Evolutionary conservation across 1,140 invertebrate species (phyloP).

Genomic region (Aphaenogaster rudis): DNA sequence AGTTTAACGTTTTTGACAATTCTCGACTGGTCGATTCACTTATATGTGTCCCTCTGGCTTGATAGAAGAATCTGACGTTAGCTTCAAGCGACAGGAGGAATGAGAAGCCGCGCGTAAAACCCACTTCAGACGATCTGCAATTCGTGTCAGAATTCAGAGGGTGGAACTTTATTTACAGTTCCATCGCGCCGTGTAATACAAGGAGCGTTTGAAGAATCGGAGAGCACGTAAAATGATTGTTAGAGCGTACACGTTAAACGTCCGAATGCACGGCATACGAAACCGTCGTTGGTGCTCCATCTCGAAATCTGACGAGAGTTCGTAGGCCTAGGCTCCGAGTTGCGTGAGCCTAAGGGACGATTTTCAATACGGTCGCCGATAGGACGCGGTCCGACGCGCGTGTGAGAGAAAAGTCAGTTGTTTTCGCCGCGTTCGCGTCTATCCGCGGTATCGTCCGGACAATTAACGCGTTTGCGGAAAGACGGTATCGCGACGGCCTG

Average conservation of each 20-base stretch:
- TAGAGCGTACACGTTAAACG: not conserved
- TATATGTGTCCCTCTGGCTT: too few species aligned
- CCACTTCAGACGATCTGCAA: not conserved
- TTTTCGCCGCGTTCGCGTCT: not conserved
- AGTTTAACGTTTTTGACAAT: too few species aligned
- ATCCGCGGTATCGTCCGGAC: not conserved
- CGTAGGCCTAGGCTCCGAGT: not conserved
- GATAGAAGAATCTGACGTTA: not conserved
- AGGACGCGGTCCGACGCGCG: not conserved
- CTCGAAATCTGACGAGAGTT: not conserved
- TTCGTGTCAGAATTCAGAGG: not conserved
- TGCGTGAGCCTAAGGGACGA: not conserved
- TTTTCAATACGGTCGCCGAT: constrained; percentile 2
- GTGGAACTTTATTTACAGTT: not conserved
- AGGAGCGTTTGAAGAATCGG: not conserved
- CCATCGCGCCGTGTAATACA: not conserved
- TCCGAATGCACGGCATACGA: not conserved
- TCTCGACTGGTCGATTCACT: too few species aligned
- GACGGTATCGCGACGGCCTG: not conserved
- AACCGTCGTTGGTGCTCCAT: not conserved
- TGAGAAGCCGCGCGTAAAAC: not conserved
- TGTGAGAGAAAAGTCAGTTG: not conserved
- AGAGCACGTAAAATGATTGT: not conserved
- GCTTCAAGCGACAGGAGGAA: not conserved
- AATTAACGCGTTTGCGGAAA: not conserved